Conservation (phyloP, 1,140 invertebrate species). For the Hetaerina americana region DNA sequence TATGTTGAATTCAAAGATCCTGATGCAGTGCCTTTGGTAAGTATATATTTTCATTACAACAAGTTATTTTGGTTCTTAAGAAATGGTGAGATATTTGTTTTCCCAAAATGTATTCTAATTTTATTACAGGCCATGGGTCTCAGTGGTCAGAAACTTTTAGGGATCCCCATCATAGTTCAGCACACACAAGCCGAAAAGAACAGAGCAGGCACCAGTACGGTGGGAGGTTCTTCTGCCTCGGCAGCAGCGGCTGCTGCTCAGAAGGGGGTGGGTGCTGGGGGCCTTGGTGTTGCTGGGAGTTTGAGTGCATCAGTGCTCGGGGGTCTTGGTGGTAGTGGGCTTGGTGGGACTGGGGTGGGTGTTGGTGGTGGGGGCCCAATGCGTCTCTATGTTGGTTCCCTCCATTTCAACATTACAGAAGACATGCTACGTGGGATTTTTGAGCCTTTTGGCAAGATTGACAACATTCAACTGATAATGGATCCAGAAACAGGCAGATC, state of each 20-base stretch:
- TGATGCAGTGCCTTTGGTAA: conserved; percentile 87
- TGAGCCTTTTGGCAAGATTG: conserved; percentile 98
- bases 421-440: conserved; percentile 98
- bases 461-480: conserved; percentile 90
- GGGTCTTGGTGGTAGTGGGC: not conserved
- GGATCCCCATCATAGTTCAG: conserved; percentile 95
- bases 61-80: not conserved
- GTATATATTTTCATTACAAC: conserved; percentile 20
- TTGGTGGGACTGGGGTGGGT: conserved; percentile 39
- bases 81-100: conserved; percentile 9
- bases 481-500: conserved; percentile 90
- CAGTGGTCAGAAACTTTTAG: conserved; percentile 90
- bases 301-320: not conserved
- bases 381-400: conserved; percentile 90
- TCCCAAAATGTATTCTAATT: conserved; percentile 11
- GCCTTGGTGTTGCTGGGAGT: not conserved
- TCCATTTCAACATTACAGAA: conserved; percentile 99
- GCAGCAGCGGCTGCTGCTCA: conserved; percentile 13
- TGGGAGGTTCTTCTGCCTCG: conserved; percentile 2
- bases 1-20: conserved; percentile 99
- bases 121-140: conserved; percentile 78
- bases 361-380: conserved; percentile 82
- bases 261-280: not conserved
- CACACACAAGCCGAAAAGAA: conserved; percentile 98
- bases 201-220: conserved; percentile 73